Base-by-base conservation (phyloP, 2,113 vertebrate species). In the Nothobranchius kuhntae region DNA sequence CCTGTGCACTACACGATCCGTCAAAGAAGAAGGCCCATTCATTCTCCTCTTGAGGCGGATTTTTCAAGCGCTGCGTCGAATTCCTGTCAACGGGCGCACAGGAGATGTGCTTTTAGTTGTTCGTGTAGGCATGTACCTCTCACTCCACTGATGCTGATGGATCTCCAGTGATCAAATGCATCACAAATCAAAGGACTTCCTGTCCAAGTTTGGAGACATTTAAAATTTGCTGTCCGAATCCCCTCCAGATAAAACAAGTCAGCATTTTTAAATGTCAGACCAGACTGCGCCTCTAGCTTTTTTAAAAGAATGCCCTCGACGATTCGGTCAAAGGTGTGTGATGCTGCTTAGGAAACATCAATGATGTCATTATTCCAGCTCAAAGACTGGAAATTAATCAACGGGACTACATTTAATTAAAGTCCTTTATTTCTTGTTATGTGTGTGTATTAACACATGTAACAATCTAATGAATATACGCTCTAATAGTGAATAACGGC, bases 1-100 rank as follows among this genome's bases (percentile, higher is more conserved):
- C 52, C 71, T 10, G 59, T 68, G 80, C 66, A 61, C 64, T 61
- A 64, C 72, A 67, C 77, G 75, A 73, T 77, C 81, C 56, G 69
- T 83, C 75, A 69, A 40, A 72, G 68, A 63, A 67, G 57, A 53
- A 68, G 63, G 73, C 69, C 72, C 82, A 68, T 84, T 90, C 80
- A 83, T 78, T 77, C 71, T 82, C 77, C 64, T 15, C 58, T 30
- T 21, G 62, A 61, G 36, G 7, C 3, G 12, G 30, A 42, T 67
- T 85, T 80, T 72, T 78, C 54, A 62, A 65, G 64, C 81, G 78
- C 58, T 74, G 26, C 53, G 35, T 68, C 9, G 40, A 75, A 77
- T 79, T 62, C 68, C 72, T 11, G 58, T 62, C 57, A 60, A 76
- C 53, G 51, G 78, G 71, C 40, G 52, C 52, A 4, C 12, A 1